Conservation (phyloP, 2,888 invertebrate species). For the Plutella xylostella region DNA sequence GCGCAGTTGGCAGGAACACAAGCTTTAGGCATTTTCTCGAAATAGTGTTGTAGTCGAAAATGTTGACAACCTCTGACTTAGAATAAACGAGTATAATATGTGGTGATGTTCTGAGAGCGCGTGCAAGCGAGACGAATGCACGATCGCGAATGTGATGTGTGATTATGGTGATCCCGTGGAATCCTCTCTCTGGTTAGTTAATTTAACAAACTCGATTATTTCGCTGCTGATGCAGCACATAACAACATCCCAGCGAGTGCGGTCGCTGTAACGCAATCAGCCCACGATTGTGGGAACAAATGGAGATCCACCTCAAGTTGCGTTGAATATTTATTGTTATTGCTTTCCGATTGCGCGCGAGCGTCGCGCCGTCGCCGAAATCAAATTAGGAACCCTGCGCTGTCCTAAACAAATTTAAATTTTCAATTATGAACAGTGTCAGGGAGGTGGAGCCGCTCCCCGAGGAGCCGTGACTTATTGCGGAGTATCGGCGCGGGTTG, state of each 20-base stretch:
- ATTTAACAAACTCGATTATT: constrained; percentile 4
- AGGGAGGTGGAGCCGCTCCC: constrained; percentile 39
- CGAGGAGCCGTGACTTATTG: constrained; percentile 58
- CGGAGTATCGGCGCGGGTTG: constrained; percentile 32
- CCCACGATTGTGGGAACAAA: constrained; percentile 31
- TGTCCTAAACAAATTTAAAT: constrained; percentile 68
- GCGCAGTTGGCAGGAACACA: no score
- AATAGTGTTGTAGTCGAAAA: no score
- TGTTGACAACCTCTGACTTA: no score
- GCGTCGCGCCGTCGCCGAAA: constrained; percentile 36
- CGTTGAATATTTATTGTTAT: constrained; percentile 51
- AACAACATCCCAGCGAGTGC: constrained; percentile 1
- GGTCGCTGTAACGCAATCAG: constrained; percentile 15
- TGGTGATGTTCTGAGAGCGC: no score
- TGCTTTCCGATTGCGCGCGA: constrained; percentile 45
- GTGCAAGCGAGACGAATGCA: no score
- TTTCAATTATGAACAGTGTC: constrained; percentile 53
- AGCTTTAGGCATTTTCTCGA: no score
- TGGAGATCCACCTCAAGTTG: constrained; percentile 37
- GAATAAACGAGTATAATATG: no score
- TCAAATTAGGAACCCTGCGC: constrained; percentile 54
- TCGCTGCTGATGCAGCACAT: constrained; percentile 1
- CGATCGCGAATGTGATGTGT: no score
- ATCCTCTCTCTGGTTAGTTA: background rate
- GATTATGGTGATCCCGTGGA: no score